Evolutionary conservation across 1,140 invertebrate species (phyloP).

Genomic region (Uloborus diversus): DNA sequence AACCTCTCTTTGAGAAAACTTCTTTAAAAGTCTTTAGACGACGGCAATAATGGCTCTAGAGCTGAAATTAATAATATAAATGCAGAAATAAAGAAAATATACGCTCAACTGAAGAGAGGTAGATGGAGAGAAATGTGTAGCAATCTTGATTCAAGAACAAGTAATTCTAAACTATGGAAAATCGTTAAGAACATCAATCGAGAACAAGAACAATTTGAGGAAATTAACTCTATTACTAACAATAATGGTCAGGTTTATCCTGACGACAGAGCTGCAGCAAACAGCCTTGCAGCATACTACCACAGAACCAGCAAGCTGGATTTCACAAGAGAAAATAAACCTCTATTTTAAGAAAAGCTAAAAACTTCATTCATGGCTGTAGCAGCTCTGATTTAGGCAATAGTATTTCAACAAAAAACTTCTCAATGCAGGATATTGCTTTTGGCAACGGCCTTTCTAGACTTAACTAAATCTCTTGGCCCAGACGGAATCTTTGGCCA

Average conservation of each 20-base stretch:
- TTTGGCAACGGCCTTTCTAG: neutral
- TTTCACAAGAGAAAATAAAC: neutral
- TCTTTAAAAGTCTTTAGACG: neutral
- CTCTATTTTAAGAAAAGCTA: neutral
- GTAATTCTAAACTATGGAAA: neutral
- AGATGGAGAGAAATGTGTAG: neutral
- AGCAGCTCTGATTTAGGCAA: neutral
- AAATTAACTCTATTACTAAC: neutral
- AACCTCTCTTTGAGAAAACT: neutral
- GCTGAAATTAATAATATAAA: conserved; percentile 8
- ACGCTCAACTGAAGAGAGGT: neutral
- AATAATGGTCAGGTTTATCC: neutral
- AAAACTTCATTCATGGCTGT: neutral
- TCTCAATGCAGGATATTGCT: neutral
- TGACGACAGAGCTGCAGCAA: neutral
- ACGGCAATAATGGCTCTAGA: neutral
- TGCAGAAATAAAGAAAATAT: neutral
- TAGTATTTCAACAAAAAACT: too few relatives aligned
- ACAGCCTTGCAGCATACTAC: neutral
- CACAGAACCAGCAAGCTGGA: neutral
- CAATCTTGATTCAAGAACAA: neutral
- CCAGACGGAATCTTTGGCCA: neutral
- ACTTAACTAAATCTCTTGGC: neutral
- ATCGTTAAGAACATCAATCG: neutral
- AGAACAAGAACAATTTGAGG: neutral